Evolutionary conservation across 2,888 invertebrate species (phyloP), one percentile per base, ranked within the genome.

Genomic region (Morpho deidamia): DNA sequence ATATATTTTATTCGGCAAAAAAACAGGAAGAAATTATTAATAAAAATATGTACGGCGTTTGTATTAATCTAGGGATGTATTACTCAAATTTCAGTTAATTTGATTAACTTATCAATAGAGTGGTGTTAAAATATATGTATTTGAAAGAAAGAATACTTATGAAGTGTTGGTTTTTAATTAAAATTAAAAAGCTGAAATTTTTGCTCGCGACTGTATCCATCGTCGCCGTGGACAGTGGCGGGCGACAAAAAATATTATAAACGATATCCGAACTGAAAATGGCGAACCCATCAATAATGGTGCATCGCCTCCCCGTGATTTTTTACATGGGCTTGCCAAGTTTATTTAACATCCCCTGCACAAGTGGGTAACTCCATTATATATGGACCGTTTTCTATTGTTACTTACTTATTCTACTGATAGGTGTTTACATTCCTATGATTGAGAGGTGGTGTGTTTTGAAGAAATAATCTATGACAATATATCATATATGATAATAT

Each of bases 181-280:
- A 23, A 23, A 5, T 23, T 23, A 23, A 23, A 23, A 5, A 23
- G 2, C 23, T 23, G 5, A 23, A 23, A 63, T 48, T 70, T 74
- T 57, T 59, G 59, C 49, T 7, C 11, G 1, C 46, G 51, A 69
- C 55, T 67, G 70, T 79, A 76, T 68, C 39, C 62, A 63, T 62
- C 66, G 64, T 64, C 65, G 64, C 66, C 54, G 48, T 60, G 67
- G 67, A 60, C 64, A 63, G 60, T 64, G 59, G 62, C 62, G 60
- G 50, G 60, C 55, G 64, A 63, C 67, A 83, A 85, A 84, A 83
- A 85, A 83, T 76, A 77, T 81, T 74, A 82, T 78, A 78, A 81
- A 81, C 77, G 83, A 83, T 80, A 72, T 76, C 72, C 63, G 71
- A 68, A 63, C 65, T 61, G 70, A 74, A 74, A 76, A 72, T 75